Percentiles rank a stretch among this genome's conserved stretches.
Conservation (phyloP, 2,888 invertebrate genomes). For the Zaprionus lineosus region DNA sequence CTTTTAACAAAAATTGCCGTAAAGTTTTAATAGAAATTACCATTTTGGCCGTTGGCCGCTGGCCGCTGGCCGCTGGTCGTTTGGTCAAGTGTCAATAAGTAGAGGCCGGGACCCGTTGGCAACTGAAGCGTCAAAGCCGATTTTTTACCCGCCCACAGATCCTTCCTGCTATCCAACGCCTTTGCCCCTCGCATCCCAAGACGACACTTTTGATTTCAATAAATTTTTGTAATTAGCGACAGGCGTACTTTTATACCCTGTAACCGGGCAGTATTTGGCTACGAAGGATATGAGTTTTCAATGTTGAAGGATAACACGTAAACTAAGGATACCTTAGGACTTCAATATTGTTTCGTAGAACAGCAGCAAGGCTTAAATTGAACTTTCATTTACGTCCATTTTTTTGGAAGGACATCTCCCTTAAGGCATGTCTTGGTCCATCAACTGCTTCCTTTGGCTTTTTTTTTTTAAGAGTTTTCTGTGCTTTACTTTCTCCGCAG, state of each 20-base stretch:
- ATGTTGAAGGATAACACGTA: too few species aligned
- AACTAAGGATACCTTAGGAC: too few species aligned
- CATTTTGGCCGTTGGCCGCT: slow-evolving; percentile 68
- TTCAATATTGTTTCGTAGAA: too few species aligned
- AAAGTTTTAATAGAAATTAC: slow-evolving; percentile 75
- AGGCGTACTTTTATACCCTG: slow-evolving; percentile 54
- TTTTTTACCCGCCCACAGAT: slow-evolving; percentile 7
- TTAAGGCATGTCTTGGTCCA: slow-evolving; percentile 24
- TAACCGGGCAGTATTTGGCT: neutral
- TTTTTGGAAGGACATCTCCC: too few species aligned
- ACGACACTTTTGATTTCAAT: slow-evolving; percentile 75
- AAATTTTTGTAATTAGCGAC: slow-evolving; percentile 74
- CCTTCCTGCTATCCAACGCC: neutral
- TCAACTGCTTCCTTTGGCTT: slow-evolving; percentile 20
- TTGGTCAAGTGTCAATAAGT: slow-evolving; percentile 75
- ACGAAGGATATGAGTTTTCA: too few species aligned
- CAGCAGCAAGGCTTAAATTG: too few species aligned
- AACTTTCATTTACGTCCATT: too few species aligned
- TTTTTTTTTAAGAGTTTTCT: slow-evolving; percentile 4
- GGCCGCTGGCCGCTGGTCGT: slow-evolving; percentile 63
- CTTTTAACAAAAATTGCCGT: slow-evolving; percentile 54
- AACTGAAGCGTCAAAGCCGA: slow-evolving; percentile 47
- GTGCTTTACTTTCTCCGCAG: slow-evolving; percentile 13
- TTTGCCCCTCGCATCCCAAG: neutral
- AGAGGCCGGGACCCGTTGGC: slow-evolving; percentile 29